A percentile compares a stretch with the other conserved stretches of the same genome.
phyloP scores from a whole-genome alignment of 2,797 vertebrate genomes.

The Gymnothorax javanicus region DNA sequence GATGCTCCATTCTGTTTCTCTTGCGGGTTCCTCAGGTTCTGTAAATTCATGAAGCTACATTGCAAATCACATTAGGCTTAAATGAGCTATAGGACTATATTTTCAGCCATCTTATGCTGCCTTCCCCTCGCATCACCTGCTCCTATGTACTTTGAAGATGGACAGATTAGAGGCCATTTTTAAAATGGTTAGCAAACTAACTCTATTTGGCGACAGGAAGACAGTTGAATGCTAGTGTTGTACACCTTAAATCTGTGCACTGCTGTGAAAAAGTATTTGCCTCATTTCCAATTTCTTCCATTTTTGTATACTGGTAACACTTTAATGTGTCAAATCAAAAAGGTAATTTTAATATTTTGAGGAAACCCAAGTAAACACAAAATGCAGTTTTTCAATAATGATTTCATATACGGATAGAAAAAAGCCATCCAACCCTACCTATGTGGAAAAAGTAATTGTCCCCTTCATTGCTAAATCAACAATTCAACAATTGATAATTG shows the following conservation, averaged over 20 bases:
- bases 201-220: background rate
- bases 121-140: background rate
- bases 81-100: slow-evolving; percentile 27
- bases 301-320: no score
- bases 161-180: background rate
- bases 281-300: no score
- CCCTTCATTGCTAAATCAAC: no score
- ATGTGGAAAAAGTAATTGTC: no score
- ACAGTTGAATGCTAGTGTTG: background rate
- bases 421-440: no score
- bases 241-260: background rate
- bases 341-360: no score
- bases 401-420: no score
- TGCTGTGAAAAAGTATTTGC: no score
- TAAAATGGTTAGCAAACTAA: slow-evolving; percentile 32
- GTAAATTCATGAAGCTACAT: slow-evolving; percentile 31
- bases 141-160: slow-evolving; percentile 1
- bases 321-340: no score
- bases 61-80: slow-evolving; percentile 20
- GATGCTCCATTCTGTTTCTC: slow-evolving; percentile 23
- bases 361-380: no score
- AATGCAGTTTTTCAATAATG: no score
- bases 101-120: slow-evolving; percentile 19
- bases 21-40: slow-evolving; percentile 26
- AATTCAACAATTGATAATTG: no score